Conservation (phyloP, 1,140 invertebrate genomes). For the Papilio polytes region DNA sequence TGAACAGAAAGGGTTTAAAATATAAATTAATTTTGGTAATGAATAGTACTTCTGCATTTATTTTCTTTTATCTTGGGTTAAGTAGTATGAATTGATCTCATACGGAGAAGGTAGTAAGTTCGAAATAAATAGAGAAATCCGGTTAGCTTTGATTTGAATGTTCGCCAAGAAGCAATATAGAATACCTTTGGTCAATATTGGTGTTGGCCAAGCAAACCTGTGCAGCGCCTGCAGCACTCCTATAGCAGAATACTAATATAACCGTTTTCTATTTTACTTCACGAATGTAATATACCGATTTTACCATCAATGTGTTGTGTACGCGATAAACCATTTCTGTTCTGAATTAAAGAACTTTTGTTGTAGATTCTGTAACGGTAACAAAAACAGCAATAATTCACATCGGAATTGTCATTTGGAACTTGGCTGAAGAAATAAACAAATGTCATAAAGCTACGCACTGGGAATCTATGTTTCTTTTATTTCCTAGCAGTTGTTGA, state of each 20-base stretch:
- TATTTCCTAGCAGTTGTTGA: no score
- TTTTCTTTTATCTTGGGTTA: no score
- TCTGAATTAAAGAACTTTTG: background rate
- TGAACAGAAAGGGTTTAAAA: no score
- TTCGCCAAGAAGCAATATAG: no score
- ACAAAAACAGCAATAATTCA: constrained; percentile 9
- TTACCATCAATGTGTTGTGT: background rate
- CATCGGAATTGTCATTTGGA: background rate
- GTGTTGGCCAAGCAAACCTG: background rate
- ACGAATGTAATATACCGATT: background rate
- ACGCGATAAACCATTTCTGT: background rate
- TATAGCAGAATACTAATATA: background rate
- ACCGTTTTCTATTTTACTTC: background rate
- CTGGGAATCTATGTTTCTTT: background rate
- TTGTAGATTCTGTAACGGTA: background rate
- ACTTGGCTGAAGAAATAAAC: background rate
- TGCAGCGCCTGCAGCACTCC: background rate
- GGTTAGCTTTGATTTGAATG: no score
- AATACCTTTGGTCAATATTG: background rate
- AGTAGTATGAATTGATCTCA: no score
- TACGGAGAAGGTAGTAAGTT: no score
- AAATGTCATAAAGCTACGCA: background rate
- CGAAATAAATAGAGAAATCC: no score
- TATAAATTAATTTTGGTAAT: background rate
- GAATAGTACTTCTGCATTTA: background rate